Evolutionary conservation across 2,888 invertebrate genomes (phyloP).

Genomic region (Apomyelois bistriatella): DNA sequence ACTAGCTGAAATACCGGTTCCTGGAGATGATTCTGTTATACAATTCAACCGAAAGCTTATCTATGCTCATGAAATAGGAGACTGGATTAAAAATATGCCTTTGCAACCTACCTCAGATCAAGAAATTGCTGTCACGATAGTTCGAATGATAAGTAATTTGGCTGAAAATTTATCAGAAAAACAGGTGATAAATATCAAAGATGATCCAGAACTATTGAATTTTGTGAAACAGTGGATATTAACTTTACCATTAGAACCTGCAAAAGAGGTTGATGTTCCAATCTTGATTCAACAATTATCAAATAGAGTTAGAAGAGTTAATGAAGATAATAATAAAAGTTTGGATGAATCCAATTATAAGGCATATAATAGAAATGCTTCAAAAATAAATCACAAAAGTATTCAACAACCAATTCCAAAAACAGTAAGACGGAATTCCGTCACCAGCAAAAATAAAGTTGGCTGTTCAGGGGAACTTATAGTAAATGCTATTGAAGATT

Average conservation of each 20-base stretch:
- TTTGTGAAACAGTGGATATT: constrained; percentile 45
- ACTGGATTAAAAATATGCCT: constrained; percentile 54
- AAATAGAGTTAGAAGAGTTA: constrained; percentile 39
- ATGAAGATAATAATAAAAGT: constrained; percentile 15
- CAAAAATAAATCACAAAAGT: constrained; percentile 5
- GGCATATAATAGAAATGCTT: neutral
- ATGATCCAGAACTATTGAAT: constrained; percentile 31
- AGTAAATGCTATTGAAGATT: constrained; percentile 48
- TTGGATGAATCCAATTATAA: constrained; percentile 3
- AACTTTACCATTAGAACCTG: constrained; percentile 39
- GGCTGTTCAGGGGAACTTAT: constrained; percentile 31
- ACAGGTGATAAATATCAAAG: constrained; percentile 21
- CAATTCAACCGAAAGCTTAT: constrained; percentile 38
- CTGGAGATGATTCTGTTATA: constrained; percentile 33
- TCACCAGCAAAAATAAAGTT: constrained; percentile 1
- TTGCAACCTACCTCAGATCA: constrained; percentile 30
- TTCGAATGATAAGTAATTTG: constrained; percentile 42
- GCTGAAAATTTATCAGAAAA: constrained; percentile 40
- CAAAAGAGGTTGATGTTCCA: constrained; percentile 29
- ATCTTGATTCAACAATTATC: constrained; percentile 42
- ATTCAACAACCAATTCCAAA: constrained; percentile 11
- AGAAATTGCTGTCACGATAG: constrained; percentile 27
- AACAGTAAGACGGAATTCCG: neutral
- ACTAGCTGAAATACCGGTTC: constrained; percentile 30
- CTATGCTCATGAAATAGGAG: constrained; percentile 49